Evolutionary conservation across 2,797 vertebrate species (phyloP), one percentile per base, ranked within the genome.

Genomic region (Paedocypris micromegethes): DNA sequence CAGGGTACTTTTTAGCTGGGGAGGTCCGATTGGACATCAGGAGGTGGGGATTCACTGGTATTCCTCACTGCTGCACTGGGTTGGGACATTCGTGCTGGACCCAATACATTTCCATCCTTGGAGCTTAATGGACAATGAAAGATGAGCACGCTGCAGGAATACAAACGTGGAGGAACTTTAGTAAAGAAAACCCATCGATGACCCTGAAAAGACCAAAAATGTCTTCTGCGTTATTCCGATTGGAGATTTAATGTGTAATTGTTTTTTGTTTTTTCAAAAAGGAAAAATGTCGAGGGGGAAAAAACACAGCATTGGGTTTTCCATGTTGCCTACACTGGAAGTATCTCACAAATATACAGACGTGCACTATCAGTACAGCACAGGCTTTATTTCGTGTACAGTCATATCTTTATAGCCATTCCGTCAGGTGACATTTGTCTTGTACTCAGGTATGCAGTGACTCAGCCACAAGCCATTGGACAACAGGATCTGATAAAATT

Each of bases 31-130:
- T 68, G 85, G 90, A 77, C 80, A 64, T 3, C 90, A 88, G 60
- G 85, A 66, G 2, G 82, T 91, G 0, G 94, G 95, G 0, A 75
- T 97, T 70, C 95, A 97, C 86, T 98, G 97, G 94, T 98, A 97
- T 85, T 88, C 95, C 5, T 77, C 82, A 81, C 82, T 94, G 76
- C 91, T 98, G 37, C 91, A 94, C 82, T 87, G 70, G 81, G 80
- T 98, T 58, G 95, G 94, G 73, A 83, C 72, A 73, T 78, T 82
- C 72, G 78, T 97, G 63, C 87, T 98, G 78, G 88, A 89, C 66
- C 82, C 89, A 0, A 87, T 86, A 77, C 92, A 90, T 75, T 96
- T 98, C 79, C 94, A 97, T 80, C 90, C 94, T 0, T 87, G 86
- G 87, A 93, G 89, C 54, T 42, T 90, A 68, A 77, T 85, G 3